Conservation (phyloP, 1,140 invertebrate genomes). For the Trichonephila inaurata region DNA sequence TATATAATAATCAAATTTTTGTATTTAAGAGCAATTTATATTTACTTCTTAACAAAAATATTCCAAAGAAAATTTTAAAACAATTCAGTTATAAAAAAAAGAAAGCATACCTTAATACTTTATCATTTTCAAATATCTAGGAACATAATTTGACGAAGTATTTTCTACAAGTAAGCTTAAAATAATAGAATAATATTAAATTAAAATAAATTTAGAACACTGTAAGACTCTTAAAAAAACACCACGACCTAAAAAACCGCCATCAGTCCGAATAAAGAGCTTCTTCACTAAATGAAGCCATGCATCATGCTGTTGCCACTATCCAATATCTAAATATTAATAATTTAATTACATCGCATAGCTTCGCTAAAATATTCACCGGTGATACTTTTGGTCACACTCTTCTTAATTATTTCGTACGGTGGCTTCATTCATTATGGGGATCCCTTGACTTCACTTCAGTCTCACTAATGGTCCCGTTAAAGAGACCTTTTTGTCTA, state of each 20-base stretch:
- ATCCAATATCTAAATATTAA: conserved; percentile 30
- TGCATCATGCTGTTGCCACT: conserved; percentile 48
- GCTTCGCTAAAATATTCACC: conserved; percentile 59
- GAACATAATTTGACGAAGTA: no score
- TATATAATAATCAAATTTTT: no score
- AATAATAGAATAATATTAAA: neutral
- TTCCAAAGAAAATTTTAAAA: no score
- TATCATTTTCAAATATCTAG: no score
- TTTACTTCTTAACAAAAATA: no score
- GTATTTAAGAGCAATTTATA: no score
- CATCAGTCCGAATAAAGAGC: conserved; percentile 29
- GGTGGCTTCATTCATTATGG: conserved; percentile 39
- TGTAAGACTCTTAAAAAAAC: neutral
- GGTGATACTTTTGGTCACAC: conserved; percentile 57
- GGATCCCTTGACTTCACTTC: conserved; percentile 3
- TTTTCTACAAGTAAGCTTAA: no score
- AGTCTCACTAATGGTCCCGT: conserved; percentile 15
- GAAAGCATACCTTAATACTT: no score
- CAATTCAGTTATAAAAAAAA: no score
- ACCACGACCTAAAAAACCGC: neutral
- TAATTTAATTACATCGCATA: conserved; percentile 60
- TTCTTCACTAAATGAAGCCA: neutral
- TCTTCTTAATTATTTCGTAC: conserved; percentile 59
- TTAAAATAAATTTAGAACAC: neutral
- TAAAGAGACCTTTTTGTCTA: conserved; percentile 29